These are phyloP conservation scores for Lipotes vexillifer DNA, from an alignment of 2,113 vertebrate genomes.

Conservation along the genomic window DNA sequence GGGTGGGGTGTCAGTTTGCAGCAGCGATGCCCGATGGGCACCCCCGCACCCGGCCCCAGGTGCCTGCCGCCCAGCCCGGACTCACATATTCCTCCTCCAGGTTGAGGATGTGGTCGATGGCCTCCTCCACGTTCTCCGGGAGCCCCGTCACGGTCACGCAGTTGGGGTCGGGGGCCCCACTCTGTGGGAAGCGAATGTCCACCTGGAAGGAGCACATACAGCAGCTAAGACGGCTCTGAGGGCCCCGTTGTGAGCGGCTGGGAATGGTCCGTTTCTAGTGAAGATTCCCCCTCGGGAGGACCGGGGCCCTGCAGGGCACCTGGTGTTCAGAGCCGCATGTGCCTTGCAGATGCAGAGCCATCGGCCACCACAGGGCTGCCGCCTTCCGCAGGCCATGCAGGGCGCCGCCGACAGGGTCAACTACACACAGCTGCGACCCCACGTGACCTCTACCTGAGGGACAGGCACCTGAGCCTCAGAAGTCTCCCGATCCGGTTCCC, in stretches of 20 bases:
- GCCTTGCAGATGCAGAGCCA: neutral
- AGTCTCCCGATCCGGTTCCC: neutral
- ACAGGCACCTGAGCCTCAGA: neutral
- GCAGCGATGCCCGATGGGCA: neutral
- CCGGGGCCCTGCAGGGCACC: neutral
- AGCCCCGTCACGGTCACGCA: constrained; percentile 95
- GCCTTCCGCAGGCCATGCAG: no score
- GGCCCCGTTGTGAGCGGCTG: accelerated
- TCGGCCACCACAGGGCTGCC: no score
- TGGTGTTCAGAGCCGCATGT: neutral
- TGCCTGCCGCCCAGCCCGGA: neutral
- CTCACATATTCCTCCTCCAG: constrained; percentile 98
- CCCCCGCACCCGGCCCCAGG: neutral
- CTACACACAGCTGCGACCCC: neutral
- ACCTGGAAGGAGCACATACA: constrained; percentile 79
- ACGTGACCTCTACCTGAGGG: accelerated
- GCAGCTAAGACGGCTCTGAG: neutral
- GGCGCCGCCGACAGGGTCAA: neutral
- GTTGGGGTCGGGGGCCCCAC: constrained; percentile 93
- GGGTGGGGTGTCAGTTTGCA: accelerated
- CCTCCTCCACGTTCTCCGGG: constrained; percentile 97
- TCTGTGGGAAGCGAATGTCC: constrained; percentile 97
- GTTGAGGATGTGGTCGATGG: constrained; percentile 97
- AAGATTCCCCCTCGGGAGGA: no score
- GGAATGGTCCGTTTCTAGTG: accelerated